Evolutionary conservation across 2,888 invertebrate species (phyloP), one percentile per base, ranked within the genome.

Genomic region (Cheilosia scutellata): DNA sequence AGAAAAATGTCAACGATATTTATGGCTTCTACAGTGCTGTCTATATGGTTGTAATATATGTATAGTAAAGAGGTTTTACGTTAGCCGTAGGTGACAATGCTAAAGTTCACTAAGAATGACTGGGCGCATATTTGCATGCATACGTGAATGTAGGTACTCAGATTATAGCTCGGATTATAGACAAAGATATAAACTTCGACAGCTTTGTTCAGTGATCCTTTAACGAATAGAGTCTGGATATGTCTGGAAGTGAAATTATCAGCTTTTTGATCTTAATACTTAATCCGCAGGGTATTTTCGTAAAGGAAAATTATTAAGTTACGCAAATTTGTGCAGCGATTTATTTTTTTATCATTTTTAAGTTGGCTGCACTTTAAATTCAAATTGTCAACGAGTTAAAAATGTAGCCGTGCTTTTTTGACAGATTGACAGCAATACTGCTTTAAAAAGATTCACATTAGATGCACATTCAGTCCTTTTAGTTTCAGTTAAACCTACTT

Each of bases 11-110:
- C 65, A 72, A 65, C 33, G 72, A 33, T 37, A 29, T 72, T 65
- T 79, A 79, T 58, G 78, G 72, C 72, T 72, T 79, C 78, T 53
- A 58, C 44, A 9, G 72, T 57, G 44, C 33, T 33, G 53, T 53
- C 53, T 68, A 62, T 77, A 70, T 62, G 20, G 60, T 77, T 44
- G 44, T 44, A 16, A 70, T 77, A 68, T 77, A 44, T 44, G n/a
- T 53, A 62, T 20, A 16, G 16, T 49, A 13, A 76, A 60, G 20
- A 16, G 60, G 55, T 42, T 57, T 42, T 51, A 42, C 40, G 58
- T 51, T 57, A 75, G 29, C 16, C 33, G 16, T 47, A 63, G 62
- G 20, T 37, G 55, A 57, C 37, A 44, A 31, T 42, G 27, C 9
- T 33, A 29, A 47, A 53, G 74, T 16, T 74, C 42, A 27, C 25